Base-by-base conservation (phyloP, 2,797 vertebrate genomes). In the Urocyon cinereoargenteus region DNA sequence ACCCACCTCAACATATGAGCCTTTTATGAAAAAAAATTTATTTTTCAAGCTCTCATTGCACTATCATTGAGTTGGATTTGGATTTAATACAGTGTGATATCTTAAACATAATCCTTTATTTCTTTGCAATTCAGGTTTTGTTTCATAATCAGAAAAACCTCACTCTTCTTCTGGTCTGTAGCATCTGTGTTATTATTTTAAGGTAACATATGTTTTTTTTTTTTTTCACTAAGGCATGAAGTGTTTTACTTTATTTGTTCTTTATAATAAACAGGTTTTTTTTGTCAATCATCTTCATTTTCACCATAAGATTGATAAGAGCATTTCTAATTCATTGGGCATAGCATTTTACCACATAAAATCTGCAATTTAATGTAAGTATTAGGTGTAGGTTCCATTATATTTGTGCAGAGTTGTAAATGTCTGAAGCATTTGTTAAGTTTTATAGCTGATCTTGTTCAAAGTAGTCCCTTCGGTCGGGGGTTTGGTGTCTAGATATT, bases 331-430 rank as follows among this genome's bases (percentile, higher is more conserved):
- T 98, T 99, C 98, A 98, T 97, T 98, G 98, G 97, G 98, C 98
- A 98, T 97, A 98, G 96, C 89, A 98, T 98, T 98, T 98, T 98
- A 98, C 97, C 94, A 97, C 97, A 98, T 98, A 98, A 98, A 98
- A 98, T 97, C 97, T 97, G 91, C 91, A 98, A 97, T 98, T 98
- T 98, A 98, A 98, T 98, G 24, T 96, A 98, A 98, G 98, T 97
- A 98, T 98, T 98, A 98, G 82, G 86, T 98, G 97, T 97, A 98
- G 96, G 90, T 98, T 96, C 95, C 93, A 96, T 98, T 98, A 98
- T 4, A 14, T 96, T 97, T 96, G 94, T 92, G 96, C 91, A 97
- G 85, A 98, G 98, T 96, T 98, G 97, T 98, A 98, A 99, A 98
- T 97, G 98, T 98, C 98, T 98, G 84, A 94, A 97, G 91, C 96